Conservation (phyloP, 2,888 invertebrate genomes). For the Athalia cordata region DNA sequence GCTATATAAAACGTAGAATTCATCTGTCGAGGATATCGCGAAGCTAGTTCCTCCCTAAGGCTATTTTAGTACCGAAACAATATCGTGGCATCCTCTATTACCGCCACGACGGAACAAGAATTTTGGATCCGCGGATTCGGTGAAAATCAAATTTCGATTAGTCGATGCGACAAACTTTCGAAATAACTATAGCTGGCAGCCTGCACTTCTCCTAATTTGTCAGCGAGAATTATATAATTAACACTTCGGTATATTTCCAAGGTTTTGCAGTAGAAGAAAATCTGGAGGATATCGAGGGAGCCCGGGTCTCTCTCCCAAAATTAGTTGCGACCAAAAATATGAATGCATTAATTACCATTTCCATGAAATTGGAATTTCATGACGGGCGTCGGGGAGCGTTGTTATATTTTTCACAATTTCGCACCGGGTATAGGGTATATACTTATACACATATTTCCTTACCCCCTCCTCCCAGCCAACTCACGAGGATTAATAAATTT, state of each 20-base stretch:
- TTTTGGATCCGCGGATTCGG: not conserved
- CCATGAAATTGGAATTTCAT: constrained; percentile 45
- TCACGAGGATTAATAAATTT: constrained; percentile 36
- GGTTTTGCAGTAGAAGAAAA: no score
- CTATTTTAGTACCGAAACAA: not conserved
- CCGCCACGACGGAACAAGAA: not conserved
- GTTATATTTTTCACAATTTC: constrained; percentile 31
- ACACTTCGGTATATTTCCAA: no score
- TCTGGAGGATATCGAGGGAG: constrained; percentile 28
- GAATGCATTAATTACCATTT: constrained; percentile 45
- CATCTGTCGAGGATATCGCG: not conserved
- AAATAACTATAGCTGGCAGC: constrained; percentile 6
- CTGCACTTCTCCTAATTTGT: constrained; percentile 33
- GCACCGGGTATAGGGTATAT: no score
- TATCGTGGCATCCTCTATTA: no score
- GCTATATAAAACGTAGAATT: no score
- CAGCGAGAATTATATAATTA: constrained; percentile 22
- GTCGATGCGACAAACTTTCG: not conserved
- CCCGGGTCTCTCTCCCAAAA: not conserved
- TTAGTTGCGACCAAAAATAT: constrained; percentile 29
- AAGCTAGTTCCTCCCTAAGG: not conserved
- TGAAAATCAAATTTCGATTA: no score
- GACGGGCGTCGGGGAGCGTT: constrained; percentile 42
- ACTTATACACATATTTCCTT: not conserved
- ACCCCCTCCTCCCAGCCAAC: not conserved